phyloP scores from a whole-genome alignment of 2,797 vertebrate genomes.

The Pelodytes ibericus region DNA sequence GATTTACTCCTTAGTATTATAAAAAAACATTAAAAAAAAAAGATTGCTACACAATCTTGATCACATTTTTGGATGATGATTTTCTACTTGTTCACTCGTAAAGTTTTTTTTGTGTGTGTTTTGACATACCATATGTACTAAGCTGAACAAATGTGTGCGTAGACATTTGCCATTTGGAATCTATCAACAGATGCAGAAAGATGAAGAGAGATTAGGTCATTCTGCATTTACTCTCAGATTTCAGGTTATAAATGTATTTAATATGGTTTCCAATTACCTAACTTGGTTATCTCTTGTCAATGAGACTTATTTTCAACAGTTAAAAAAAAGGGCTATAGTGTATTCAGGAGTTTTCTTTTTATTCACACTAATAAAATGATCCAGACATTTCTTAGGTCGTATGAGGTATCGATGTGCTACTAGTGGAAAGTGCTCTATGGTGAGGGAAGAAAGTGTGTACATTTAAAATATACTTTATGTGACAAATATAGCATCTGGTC shows the following conservation, averaged over 20 bases:
- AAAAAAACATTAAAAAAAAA: too few relatives aligned
- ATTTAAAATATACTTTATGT: too few relatives aligned
- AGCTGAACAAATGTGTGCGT: constrained; percentile 43
- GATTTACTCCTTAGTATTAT: too few relatives aligned
- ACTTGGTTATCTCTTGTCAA: constrained; percentile 17
- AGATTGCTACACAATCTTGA: too few relatives aligned
- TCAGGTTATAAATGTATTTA: constrained; percentile 23
- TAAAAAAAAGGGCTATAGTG: neutral
- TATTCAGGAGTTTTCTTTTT: neutral
- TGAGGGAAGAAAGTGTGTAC: too few relatives aligned
- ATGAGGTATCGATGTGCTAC: neutral
- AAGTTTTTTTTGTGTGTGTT: too few relatives aligned
- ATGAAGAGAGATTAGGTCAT: constrained; percentile 30
- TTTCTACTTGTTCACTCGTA: too few relatives aligned
- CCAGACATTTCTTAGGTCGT: neutral
- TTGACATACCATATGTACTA: constrained; percentile 39
- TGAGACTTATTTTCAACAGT: neutral
- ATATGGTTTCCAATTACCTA: constrained; percentile 17
- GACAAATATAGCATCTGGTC: too few relatives aligned
- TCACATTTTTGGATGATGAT: too few relatives aligned
- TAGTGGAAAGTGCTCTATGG: too few relatives aligned
- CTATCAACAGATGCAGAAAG: constrained; percentile 47
- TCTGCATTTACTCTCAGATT: constrained; percentile 37
- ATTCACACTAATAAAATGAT: neutral
- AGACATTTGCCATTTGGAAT: constrained; percentile 44